Percentiles rank a stretch among this genome's conserved stretches.
Conservation (phyloP, 1,140 invertebrate genomes). For the Heterodera schachtii region DNA sequence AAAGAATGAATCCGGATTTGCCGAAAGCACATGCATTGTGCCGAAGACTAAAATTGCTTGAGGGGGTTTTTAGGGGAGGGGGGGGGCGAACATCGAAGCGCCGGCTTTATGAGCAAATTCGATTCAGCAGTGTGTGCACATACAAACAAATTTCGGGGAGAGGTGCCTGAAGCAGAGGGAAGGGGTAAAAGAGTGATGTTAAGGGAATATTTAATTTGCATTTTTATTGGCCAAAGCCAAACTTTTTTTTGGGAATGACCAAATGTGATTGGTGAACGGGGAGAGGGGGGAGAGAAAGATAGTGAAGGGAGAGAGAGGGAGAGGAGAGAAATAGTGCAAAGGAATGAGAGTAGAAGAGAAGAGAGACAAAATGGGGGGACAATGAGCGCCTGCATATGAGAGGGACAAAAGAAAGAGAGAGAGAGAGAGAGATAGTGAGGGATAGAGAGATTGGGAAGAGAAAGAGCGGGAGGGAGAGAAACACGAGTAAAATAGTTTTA, state of each 20-base stretch:
- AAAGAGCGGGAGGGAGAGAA: background rate
- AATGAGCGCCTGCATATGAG: background rate
- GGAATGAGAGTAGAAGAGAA: background rate
- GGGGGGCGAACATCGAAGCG: background rate
- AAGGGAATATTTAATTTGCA: slow-evolving; percentile 14
- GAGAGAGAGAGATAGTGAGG: background rate
- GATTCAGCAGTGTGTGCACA: background rate
- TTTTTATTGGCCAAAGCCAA: slow-evolving; percentile 10
- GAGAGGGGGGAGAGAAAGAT: background rate
- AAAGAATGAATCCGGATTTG: too few relatives aligned
- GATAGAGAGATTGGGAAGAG: background rate
- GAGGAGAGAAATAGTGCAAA: background rate
- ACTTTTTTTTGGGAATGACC: background rate
- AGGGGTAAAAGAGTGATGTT: background rate
- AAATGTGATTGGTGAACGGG: background rate
- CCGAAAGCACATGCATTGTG: background rate
- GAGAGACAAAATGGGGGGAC: background rate
- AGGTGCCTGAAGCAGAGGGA: too few relatives aligned
- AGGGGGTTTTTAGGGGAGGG: too few relatives aligned
- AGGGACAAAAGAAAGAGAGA: background rate
- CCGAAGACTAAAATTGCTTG: background rate
- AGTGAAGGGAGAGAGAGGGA: background rate
- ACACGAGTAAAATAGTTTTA: too few relatives aligned
- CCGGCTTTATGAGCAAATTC: background rate
- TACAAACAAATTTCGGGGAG: background rate